Conservation (phyloP, 2,888 invertebrate species). For the Smittia sp. region DNA sequence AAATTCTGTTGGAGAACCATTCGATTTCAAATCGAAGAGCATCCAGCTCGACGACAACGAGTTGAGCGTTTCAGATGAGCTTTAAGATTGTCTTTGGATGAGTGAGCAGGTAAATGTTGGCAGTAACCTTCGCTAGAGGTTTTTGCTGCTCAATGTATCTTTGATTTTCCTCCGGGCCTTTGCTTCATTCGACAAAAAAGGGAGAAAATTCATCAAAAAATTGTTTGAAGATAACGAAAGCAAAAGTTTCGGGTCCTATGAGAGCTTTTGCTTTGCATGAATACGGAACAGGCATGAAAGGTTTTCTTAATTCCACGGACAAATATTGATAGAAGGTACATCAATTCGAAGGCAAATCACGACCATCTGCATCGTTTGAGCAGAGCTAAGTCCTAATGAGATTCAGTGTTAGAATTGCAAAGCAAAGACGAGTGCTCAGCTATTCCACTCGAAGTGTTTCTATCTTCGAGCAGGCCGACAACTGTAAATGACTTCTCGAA, state of each 20-base stretch:
- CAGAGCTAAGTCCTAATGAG: not conserved
- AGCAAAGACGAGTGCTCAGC: not conserved
- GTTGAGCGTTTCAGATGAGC: not conserved
- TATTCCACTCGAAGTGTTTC: not conserved
- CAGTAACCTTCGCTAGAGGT: not conserved
- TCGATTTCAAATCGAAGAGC: not conserved
- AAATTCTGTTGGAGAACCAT: not conserved
- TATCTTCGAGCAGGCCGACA: not conserved
- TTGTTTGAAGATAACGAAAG: constrained; percentile 8
- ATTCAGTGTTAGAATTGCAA: not conserved
- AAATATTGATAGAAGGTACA: constrained; percentile 11
- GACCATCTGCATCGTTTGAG: not conserved
- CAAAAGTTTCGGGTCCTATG: not conserved
- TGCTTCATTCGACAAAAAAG: not conserved
- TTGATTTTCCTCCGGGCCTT: not conserved
- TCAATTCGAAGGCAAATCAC: constrained; percentile 1
- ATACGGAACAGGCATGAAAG: not conserved
- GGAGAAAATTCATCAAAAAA: constrained; percentile 12
- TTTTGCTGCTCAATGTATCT: not conserved
- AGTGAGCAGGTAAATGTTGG: not conserved
- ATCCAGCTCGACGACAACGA: not conserved
- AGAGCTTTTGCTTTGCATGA: not conserved
- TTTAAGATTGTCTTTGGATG: not conserved
- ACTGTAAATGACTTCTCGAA: constrained; percentile 6
- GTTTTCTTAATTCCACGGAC: not conserved